Evolutionary conservation across 2,888 invertebrate species (phyloP), one percentile per base, ranked within the genome.

Genomic region (Nebria salina): DNA sequence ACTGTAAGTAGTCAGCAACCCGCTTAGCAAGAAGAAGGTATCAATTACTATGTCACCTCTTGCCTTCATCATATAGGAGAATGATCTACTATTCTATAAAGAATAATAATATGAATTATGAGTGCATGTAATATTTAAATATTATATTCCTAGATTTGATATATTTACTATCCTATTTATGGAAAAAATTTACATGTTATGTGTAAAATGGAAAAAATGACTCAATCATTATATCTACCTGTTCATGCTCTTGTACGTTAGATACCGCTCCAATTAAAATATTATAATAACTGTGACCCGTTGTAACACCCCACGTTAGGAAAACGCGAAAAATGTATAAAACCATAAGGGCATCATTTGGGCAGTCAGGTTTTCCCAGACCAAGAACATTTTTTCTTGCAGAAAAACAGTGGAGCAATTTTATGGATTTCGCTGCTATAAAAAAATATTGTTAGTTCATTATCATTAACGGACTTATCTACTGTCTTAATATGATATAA

Each of bases 31-130:
- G 85, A 93, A 93, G 86, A 93, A 93, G 0, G 92, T 90, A 84
- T 93, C 93, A 64, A 93, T 93, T 68, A 93, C 90, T 0, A 93
- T 87, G 84, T 93, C 93, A 64, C 91, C 91, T 84, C 93, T 93
- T 11, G 93, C 89, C 0, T 92, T 85, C 9, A 92, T 86, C 82
- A 89, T 87, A 5, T 88, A 87, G 13, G 85, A 84, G 11, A 87
- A 84, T 13, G 88, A 85, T 76, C 89, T 85, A 83, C 88, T 89
- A 86, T 88, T 86, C 89, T 89, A 82, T 70, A 87, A 70, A 70
- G 0, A 4, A 70, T 20, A 26, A 20, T 20, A 70, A 68, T 0
- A 66, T 66, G 25, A 66, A 43, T 43, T 66, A 66, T 66, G 1
- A 66, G 0, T 1, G 1, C 20, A 20, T 20, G 20, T n/a, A 20